phyloP scores from a whole-genome alignment of 2,113 vertebrate genomes.

The Tragelaphus strepsiceros region DNA sequence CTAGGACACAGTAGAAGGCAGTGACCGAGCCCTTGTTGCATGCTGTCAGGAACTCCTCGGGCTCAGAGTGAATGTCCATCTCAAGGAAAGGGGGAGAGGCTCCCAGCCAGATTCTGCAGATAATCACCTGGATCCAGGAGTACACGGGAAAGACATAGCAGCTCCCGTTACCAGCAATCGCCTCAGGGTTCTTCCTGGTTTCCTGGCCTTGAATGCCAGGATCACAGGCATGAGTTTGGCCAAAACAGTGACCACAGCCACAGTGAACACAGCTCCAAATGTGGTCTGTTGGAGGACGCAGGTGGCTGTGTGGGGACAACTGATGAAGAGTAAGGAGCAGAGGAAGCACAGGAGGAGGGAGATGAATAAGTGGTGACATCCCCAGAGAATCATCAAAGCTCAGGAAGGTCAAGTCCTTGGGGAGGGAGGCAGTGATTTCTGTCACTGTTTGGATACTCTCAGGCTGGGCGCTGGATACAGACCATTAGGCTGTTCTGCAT shows the following conservation, averaged over 20 bases:
- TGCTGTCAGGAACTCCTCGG: rapidly evolving
- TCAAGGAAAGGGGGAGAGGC: not conserved
- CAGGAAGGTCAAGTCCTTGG: not conserved
- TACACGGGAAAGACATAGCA: not conserved
- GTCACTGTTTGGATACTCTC: not conserved
- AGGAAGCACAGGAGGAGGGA: not conserved
- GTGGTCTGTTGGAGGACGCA: not conserved
- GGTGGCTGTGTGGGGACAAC: not conserved
- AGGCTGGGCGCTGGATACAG: not conserved
- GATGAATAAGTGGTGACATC: not conserved
- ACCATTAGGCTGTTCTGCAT: not conserved
- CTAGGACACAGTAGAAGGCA: not conserved
- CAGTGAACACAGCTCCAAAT: not conserved
- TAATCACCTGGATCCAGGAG: not conserved
- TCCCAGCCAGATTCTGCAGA: not conserved
- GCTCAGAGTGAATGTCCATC: not conserved
- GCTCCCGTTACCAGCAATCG: not conserved
- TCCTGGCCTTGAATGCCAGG: not conserved
- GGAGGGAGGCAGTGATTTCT: not conserved
- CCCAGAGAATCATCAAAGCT: not conserved
- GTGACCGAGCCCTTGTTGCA: not conserved
- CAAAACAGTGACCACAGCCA: not conserved
- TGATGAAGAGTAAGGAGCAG: not conserved
- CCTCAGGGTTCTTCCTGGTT: not conserved
- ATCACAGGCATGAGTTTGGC: not conserved